Evolutionary conservation across 2,888 invertebrate genomes (phyloP).

Genomic region (Pseudeuparius sepicola): DNA sequence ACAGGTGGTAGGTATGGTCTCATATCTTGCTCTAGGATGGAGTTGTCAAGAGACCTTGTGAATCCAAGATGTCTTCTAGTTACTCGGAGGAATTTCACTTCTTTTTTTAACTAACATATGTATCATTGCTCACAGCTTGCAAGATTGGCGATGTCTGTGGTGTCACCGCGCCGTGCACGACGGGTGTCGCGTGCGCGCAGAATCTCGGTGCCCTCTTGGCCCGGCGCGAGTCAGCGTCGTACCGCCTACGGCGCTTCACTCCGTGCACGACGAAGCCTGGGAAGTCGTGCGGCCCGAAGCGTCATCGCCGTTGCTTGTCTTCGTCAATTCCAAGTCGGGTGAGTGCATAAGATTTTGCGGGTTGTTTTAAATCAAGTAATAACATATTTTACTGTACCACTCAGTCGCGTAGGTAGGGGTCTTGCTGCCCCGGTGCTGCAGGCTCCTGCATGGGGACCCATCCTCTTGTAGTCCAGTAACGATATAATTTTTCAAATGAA

Average conservation of each 20-base stretch:
- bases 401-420: not conserved
- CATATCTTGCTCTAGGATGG: no score
- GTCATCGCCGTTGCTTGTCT: slow-evolving; percentile 75
- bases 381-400: no score
- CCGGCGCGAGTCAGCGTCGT: slow-evolving; percentile 85
- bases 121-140: slow-evolving; percentile 66
- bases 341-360: slow-evolving; percentile 16
- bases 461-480: no score
- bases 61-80: no score
- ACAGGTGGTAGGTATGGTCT: no score
- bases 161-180: slow-evolving; percentile 87
- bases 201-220: slow-evolving; percentile 76
- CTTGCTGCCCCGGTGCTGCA: no score
- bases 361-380: no score
- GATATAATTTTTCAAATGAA: no score
- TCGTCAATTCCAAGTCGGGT: slow-evolving; percentile 94
- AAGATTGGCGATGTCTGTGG: slow-evolving; percentile 97
- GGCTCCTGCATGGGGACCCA: no score
- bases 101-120: no score
- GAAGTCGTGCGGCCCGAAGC: slow-evolving; percentile 64
- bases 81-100: no score
- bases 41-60: no score
- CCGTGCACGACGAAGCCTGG: slow-evolving; percentile 89
- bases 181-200: slow-evolving; percentile 74
- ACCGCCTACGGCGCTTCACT: slow-evolving; percentile 87